Evolutionary conservation across 2,888 invertebrate genomes (phyloP).

Genomic region (Aporophyla lueneburgensis): DNA sequence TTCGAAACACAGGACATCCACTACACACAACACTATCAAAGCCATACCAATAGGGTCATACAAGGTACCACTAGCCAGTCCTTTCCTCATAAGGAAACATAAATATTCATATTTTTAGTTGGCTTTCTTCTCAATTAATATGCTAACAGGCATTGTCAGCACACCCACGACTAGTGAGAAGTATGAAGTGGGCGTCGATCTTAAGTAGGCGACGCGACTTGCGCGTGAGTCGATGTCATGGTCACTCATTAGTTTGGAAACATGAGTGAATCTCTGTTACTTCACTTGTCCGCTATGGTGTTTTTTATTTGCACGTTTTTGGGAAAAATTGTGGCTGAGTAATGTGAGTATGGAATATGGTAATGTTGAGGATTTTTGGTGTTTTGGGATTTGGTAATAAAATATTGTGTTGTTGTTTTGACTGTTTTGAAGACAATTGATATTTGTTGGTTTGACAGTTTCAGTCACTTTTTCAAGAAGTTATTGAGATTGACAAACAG

Average conservation of each 20-base stretch:
- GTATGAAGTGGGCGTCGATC: slow-evolving; percentile 80
- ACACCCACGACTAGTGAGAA: slow-evolving; percentile 83
- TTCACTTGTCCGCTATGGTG: slow-evolving; percentile 50
- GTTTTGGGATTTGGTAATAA: not conserved
- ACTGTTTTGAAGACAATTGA: not conserved
- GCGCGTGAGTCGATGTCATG: slow-evolving; percentile 83
- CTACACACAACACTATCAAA: not conserved
- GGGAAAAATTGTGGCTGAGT: slow-evolving; percentile 6
- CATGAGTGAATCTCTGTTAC: slow-evolving; percentile 63
- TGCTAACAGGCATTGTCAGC: slow-evolving; percentile 89
- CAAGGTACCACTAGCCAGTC: slow-evolving; percentile 45
- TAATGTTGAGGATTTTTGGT: slow-evolving; percentile 8
- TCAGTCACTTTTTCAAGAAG: not conserved
- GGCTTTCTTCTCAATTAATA: slow-evolving; percentile 90
- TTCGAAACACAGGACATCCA: slow-evolving; percentile 14
- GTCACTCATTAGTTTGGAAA: slow-evolving; percentile 79
- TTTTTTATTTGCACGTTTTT: slow-evolving; percentile 42
- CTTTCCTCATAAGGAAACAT: slow-evolving; percentile 76
- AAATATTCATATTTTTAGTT: slow-evolving; percentile 85
- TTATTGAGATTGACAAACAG: not conserved
- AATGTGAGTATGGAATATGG: slow-evolving; percentile 5
- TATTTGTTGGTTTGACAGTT: not conserved
- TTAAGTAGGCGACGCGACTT: slow-evolving; percentile 78
- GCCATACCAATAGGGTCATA: slow-evolving; percentile 34
- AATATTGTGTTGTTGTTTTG: not conserved